phyloP scores from a whole-genome alignment of 2,797 vertebrate genomes.

The Mormyrus hasselquistii region DNA sequence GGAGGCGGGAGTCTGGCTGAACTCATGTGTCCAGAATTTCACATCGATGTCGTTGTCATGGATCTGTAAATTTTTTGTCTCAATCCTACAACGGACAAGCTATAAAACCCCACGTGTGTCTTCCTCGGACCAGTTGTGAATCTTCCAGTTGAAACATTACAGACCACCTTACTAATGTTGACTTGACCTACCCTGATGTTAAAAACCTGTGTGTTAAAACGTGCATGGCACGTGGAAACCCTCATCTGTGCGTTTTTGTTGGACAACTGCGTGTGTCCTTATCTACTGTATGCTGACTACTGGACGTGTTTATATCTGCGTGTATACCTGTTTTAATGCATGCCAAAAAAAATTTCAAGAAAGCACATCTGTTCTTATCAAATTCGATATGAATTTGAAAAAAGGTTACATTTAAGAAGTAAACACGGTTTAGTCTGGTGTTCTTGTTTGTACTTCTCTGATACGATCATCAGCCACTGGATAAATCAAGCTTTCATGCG shows the following conservation, averaged over 20 bases:
- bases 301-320: slow-evolving; percentile 17
- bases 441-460: background rate
- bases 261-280: slow-evolving; percentile 43
- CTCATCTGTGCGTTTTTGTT: slow-evolving; percentile 31
- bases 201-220: background rate
- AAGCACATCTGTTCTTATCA: slow-evolving; percentile 16
- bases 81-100: background rate
- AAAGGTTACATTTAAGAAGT: background rate
- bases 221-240: background rate
- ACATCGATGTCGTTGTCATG: background rate
- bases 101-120: background rate
- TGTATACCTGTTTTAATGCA: slow-evolving; percentile 54
- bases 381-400: background rate
- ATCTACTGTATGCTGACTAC: slow-evolving; percentile 3
- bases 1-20: background rate
- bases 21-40: background rate
- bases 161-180: background rate
- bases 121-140: background rate
- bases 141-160: background rate
- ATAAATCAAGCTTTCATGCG: background rate
- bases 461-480: background rate
- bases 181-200: background rate
- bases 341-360: slow-evolving; percentile 54
- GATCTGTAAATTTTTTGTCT: background rate
- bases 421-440: background rate